Evolutionary conservation across 2,888 invertebrate species (phyloP).

Genomic region (Bellardia pandia): DNA sequence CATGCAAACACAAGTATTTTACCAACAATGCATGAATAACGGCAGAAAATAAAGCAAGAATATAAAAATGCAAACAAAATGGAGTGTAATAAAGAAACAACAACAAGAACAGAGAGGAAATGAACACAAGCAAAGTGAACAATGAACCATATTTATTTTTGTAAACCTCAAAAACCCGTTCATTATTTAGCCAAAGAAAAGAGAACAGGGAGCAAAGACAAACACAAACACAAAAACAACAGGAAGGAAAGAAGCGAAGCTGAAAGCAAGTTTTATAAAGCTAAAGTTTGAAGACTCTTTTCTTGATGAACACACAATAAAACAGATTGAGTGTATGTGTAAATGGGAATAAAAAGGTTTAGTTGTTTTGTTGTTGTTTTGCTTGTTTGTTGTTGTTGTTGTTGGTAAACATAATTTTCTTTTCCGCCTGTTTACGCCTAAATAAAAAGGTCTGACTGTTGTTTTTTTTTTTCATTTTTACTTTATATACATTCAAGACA

Average conservation of each 20-base stretch:
- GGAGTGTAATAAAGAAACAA: neutral
- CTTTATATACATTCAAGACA: conserved; percentile 12
- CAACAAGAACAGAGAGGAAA: conserved; percentile 4
- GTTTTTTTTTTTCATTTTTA: neutral
- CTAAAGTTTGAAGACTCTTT: conserved; percentile 6
- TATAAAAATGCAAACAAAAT: conserved; percentile 37
- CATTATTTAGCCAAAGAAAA: conserved; percentile 44
- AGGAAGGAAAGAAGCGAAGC: neutral
- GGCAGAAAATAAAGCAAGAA: neutral
- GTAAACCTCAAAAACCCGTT: conserved; percentile 62
- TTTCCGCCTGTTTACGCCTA: conserved; percentile 69
- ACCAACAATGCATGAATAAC: neutral
- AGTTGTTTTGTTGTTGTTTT: conserved; percentile 1
- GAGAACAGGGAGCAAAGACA: conserved; percentile 9
- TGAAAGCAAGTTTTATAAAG: conserved; percentile 35
- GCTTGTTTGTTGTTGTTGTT: conserved; percentile 41
- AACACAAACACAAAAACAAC: neutral
- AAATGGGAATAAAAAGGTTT: conserved; percentile 44
- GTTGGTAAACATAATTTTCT: conserved; percentile 69
- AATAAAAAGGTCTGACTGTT: conserved; percentile 33
- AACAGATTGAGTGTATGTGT: conserved; percentile 1
- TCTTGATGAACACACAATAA: conserved; percentile 34
- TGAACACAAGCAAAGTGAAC: conserved; percentile 51
- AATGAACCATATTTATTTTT: conserved; percentile 48
- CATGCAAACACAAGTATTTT: neutral